Conservation (phyloP, 1,140 invertebrate genomes). For the Drosophila yakuba region DNA sequence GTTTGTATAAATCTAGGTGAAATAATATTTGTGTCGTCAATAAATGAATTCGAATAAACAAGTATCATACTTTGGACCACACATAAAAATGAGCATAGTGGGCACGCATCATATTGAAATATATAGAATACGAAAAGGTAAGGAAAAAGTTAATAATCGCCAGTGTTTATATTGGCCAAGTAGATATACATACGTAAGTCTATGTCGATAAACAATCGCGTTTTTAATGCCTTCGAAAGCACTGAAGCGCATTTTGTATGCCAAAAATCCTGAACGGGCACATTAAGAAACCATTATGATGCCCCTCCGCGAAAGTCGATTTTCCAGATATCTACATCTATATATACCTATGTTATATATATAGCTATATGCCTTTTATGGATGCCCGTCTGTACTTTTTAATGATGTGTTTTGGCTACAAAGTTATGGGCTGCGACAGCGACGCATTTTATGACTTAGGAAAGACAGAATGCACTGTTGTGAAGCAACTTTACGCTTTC, state of each 20-base stretch:
- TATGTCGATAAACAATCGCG: conserved; percentile 62
- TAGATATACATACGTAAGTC: conserved; percentile 17
- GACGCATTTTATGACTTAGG: conserved; percentile 42
- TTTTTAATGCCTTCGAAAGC: conserved; percentile 69
- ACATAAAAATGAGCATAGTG: conserved; percentile 4
- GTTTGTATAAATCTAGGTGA: conserved; percentile 27
- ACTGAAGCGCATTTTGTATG: conserved; percentile 49
- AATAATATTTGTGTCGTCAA: conserved; percentile 35
- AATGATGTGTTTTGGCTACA: conserved; percentile 59
- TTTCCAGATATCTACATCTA: conserved; percentile 15
- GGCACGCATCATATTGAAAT: conserved; percentile 30
- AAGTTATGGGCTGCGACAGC: conserved; percentile 47
- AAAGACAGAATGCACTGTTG: conserved; percentile 21
- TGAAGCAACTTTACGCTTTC: conserved; percentile 24
- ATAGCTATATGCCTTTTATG: conserved; percentile 28
- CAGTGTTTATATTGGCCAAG: conserved; percentile 56
- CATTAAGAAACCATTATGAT: conserved; percentile 65
- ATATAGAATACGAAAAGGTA: conserved; percentile 17
- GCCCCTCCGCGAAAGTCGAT: conserved; percentile 24
- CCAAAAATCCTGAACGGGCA: conserved; percentile 42
- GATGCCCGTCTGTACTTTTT: conserved; percentile 32
- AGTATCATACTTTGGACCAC: conserved; percentile 13
- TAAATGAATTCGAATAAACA: conserved; percentile 34
- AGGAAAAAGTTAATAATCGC: conserved; percentile 66
- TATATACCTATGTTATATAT: background rate